Conservation (phyloP, 1,140 invertebrate species). For the Hylaeus volcanicus region DNA sequence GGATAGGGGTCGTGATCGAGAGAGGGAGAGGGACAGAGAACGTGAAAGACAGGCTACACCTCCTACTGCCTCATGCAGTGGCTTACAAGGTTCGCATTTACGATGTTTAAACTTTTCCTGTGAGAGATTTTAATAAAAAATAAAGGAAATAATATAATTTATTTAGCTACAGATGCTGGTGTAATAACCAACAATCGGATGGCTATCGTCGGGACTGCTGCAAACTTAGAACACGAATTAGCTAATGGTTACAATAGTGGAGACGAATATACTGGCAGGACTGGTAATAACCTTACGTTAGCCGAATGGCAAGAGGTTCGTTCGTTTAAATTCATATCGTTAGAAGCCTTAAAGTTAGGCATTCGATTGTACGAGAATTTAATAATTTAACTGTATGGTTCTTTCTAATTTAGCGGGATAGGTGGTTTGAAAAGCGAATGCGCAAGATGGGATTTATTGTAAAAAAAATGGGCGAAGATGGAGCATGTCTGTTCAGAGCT, state of each 20-base stretch:
- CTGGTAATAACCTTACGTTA: conserved; percentile 80
- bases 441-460: conserved; percentile 89
- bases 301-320: conserved; percentile 84
- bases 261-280: conserved; percentile 86
- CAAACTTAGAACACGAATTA: conserved; percentile 72
- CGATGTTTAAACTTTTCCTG: neutral
- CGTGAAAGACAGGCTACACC: conserved; percentile 75
- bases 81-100: conserved; percentile 67
- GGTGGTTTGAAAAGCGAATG: conserved; percentile 87
- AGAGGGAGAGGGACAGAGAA: conserved; percentile 75
- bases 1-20: conserved; percentile 72
- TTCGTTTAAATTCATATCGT: conserved; percentile 12
- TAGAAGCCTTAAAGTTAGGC: neutral
- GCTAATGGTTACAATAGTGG: conserved; percentile 87
- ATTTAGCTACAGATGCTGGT: conserved; percentile 66
- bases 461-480: conserved; percentile 95
- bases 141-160: neutral
- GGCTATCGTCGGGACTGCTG: conserved; percentile 66
- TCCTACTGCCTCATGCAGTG: conserved; percentile 74
- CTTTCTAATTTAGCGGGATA: conserved; percentile 80
- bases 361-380: neutral
- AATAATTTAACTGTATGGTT: neutral
- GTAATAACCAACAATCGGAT: conserved; percentile 72
- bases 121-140: neutral
- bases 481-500: conserved; percentile 95